These are phyloP conservation scores for Hylomyscus alleni DNA, from an alignment of 2,797 vertebrate genomes.

Conservation along the genomic window DNA sequence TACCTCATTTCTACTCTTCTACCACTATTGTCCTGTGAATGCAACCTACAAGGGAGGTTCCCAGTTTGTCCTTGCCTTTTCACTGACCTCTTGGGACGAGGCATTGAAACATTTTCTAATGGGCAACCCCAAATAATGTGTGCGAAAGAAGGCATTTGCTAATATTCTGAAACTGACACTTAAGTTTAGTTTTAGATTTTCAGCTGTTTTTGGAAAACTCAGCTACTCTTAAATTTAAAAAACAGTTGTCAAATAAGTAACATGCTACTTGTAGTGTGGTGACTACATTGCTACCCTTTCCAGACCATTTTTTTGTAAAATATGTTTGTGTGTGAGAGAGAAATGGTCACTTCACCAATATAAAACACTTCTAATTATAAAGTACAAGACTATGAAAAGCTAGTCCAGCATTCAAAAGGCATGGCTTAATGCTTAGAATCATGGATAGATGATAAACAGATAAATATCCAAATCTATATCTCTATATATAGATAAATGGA, in stretches of 20 bases:
- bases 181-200: conserved; percentile 19
- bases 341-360: not conserved
- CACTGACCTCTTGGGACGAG: not conserved
- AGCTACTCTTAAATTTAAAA: not conserved
- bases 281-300: not conserved
- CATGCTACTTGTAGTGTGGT: not conserved
- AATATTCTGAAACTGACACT: not conserved
- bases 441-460: not conserved
- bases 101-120: not conserved
- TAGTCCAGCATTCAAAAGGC: not conserved
- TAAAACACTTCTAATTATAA: not conserved
- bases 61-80: not conserved
- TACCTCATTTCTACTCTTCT: not conserved
- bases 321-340: not conserved
- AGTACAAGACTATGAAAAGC: not conserved
- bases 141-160: conserved; percentile 33
- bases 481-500: not conserved
- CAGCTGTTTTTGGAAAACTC: not conserved
- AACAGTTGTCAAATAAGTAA: not conserved
- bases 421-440: not conserved
- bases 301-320: not conserved
- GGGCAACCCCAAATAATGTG: not conserved
- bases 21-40: not conserved
- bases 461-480: no score
- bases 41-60: not conserved